Evolutionary conservation across 2,888 invertebrate species (phyloP), one percentile per base, ranked within the genome.

Genomic region (Eupithecia subumbrata): DNA sequence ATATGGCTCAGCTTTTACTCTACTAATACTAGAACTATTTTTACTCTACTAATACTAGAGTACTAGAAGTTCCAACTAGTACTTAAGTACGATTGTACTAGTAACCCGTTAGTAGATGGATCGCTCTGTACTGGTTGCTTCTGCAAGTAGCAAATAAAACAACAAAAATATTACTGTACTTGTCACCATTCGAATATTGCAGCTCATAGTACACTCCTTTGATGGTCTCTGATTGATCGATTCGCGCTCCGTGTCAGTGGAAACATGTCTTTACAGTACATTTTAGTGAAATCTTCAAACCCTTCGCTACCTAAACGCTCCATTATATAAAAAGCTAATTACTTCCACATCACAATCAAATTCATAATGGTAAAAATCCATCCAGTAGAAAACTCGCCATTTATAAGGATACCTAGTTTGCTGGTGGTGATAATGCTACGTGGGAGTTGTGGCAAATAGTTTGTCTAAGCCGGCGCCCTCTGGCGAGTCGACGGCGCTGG

Each of bases 361-460:
- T 64, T 43, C 22, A 56, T 30, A 43, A 40, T 63, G 66, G 72
- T 77, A 77, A 77, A 77, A 74, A 72, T 77, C 77, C 72, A 74
- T 77, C 72, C 69, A 67, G 37, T 74, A 70, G 67, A 74, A 40
- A 72, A 74, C 14, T 48, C 37, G 67, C 48, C 34, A 68, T 66
- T 52, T 71, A 63, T 43, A 52, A 18, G 30, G 2, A 45, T 8
- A 52, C 37, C 69, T 72, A 64, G 22, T 67, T n/a, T 5, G 64
- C 16, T 37, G n/a, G 37, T 14, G 40, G 5, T 7, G 72, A 72
- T 48, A 16, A 71, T 72, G 90, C 89, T 92, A 92, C 56, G 92
- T 89, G 80, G 90, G 89, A 9, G 90, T 84, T 56, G 87, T 76
- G 5, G 90, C 88, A 87, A 94, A 95, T 72, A 95, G 84, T 18